Percentiles rank a stretch among this genome's conserved stretches.
phyloP scores from a whole-genome alignment of 2,888 invertebrate genomes.

The Leucophenga montana region DNA sequence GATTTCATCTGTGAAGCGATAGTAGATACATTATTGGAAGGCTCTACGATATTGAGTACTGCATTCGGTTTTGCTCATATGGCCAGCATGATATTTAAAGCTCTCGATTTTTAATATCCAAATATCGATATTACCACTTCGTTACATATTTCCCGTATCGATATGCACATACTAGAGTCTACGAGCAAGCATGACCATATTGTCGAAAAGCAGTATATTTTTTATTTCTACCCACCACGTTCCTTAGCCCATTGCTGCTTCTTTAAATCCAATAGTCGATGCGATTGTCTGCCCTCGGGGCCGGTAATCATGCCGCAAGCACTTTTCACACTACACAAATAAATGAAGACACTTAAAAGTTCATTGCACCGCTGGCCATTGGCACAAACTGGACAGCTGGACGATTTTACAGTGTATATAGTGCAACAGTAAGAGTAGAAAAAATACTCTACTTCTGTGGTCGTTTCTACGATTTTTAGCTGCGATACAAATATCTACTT shows the following conservation, averaged over 20 bases:
- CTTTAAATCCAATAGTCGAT: slow-evolving; percentile 88
- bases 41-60: neutral
- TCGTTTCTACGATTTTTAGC: neutral
- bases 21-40: slow-evolving; percentile 24
- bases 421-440: neutral
- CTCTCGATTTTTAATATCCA: too few relatives aligned
- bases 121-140: neutral
- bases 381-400: slow-evolving; percentile 10
- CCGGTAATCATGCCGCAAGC: slow-evolving; percentile 65
- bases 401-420: too few relatives aligned
- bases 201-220: too few relatives aligned
- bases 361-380: slow-evolving; percentile 49
- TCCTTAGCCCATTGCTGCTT: slow-evolving; percentile 94
- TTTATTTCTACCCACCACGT: slow-evolving; percentile 79
- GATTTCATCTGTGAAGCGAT: slow-evolving; percentile 80
- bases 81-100: too few relatives aligned
- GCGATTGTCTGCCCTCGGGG: slow-evolving; percentile 67
- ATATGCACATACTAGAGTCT: too few relatives aligned
- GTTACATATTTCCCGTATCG: too few relatives aligned
- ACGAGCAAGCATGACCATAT: too few relatives aligned
- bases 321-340: neutral
- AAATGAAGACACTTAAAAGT: slow-evolving; percentile 35
- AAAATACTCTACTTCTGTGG: neutral
- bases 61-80: neutral
- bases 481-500: neutral